Percentiles rank a stretch among this genome's conserved stretches.
phyloP scores from a whole-genome alignment of 2,113 vertebrate genomes.

The Pseudopodoces humilis region DNA sequence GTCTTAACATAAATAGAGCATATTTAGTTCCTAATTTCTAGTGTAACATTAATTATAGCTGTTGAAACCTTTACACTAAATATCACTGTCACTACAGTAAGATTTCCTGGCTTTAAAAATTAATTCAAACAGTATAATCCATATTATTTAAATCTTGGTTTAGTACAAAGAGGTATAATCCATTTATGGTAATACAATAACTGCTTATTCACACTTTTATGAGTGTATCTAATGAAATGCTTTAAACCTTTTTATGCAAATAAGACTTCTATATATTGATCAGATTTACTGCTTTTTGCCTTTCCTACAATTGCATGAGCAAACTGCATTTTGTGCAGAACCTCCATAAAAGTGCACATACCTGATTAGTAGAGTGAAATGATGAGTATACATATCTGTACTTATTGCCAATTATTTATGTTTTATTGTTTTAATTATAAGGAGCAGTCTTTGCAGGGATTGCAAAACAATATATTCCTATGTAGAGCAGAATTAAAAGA shows the following conservation, averaged over 20 bases:
- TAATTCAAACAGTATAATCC: conserved; percentile 26
- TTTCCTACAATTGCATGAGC: background rate
- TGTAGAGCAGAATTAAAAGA: conserved; percentile 7
- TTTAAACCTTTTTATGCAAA: conserved; percentile 17
- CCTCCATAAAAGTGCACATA: conserved; percentile 7
- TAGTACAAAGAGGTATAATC: background rate
- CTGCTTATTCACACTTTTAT: conserved; percentile 26
- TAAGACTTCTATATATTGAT: background rate
- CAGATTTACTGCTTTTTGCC: background rate
- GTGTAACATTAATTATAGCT: background rate
- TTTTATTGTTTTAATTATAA: conserved; percentile 74
- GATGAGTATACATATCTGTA: background rate
- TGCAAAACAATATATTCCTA: conserved; percentile 10
- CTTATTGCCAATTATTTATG: conserved; percentile 31
- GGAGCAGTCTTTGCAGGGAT: background rate
- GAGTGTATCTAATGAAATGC: conserved; percentile 22
- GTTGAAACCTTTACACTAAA: background rate
- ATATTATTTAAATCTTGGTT: background rate
- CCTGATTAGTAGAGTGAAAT: conserved; percentile 28
- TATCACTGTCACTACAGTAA: background rate
- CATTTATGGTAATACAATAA: conserved; percentile 12
- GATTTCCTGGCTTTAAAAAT: background rate
- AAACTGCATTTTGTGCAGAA: background rate
- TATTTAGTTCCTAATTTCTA: background rate
- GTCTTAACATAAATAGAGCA: background rate